Evolutionary conservation across 2,113 vertebrate species (phyloP).

Genomic region (Seriola dumerili): DNA sequence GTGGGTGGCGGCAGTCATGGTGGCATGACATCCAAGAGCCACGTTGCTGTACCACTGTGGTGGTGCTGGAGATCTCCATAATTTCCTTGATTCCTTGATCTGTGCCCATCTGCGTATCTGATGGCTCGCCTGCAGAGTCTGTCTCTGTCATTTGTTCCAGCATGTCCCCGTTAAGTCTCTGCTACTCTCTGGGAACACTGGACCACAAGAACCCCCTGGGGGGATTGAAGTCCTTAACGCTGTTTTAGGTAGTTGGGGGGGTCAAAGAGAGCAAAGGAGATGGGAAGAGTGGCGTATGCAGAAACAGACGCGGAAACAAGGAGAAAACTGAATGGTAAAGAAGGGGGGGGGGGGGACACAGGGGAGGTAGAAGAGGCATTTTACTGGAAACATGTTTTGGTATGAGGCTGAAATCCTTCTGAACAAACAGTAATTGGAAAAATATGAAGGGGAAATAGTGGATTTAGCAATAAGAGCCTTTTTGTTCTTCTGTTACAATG

Average conservation of each 20-base stretch:
- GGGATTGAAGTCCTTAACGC: slow-evolving; percentile 62
- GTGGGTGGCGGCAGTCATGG: slow-evolving; percentile 55
- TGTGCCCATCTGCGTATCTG: slow-evolving; percentile 67
- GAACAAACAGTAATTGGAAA: slow-evolving; percentile 82
- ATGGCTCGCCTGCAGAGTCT: slow-evolving; percentile 65
- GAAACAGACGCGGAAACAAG: slow-evolving; percentile 41
- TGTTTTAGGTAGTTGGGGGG: slow-evolving; percentile 49
- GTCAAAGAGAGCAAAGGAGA: slow-evolving; percentile 51
- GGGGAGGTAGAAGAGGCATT: slow-evolving; percentile 53
- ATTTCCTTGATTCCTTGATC: slow-evolving; percentile 67
- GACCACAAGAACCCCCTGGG: slow-evolving; percentile 69
- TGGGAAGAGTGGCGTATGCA: slow-evolving; percentile 39
- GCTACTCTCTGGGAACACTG: slow-evolving; percentile 76
- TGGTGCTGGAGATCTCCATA: slow-evolving; percentile 51
- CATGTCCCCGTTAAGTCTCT: slow-evolving; percentile 60
- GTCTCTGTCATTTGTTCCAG: slow-evolving; percentile 82
- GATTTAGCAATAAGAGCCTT: slow-evolving; percentile 73
- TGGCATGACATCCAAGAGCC: slow-evolving; percentile 58
- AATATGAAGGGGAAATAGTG: slow-evolving; percentile 79
- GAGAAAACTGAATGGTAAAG: neutral
- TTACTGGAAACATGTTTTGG: slow-evolving; percentile 83
- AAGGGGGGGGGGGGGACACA: slow-evolving; percentile 1
- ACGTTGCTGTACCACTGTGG: slow-evolving; percentile 26
- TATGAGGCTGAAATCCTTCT: slow-evolving; percentile 71
- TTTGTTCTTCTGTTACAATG: slow-evolving; percentile 68